Evolutionary conservation across 2,113 vertebrate species (phyloP).

Genomic region (Trematomus loennbergii): DNA sequence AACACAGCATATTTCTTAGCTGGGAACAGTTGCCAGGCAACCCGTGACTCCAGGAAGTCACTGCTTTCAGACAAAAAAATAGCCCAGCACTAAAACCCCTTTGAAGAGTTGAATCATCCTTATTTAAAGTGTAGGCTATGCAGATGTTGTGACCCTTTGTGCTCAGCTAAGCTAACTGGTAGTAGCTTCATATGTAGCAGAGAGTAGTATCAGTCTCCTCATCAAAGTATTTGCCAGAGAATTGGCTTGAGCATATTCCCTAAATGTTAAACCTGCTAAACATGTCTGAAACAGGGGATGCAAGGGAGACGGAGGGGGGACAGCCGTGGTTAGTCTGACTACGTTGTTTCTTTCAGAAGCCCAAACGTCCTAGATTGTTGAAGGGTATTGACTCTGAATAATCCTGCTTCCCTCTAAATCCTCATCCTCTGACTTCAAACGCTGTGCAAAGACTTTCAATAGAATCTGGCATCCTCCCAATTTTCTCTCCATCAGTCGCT

Average conservation of each 20-base stretch:
- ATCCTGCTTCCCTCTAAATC: conserved; percentile 79
- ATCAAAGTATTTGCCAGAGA: conserved; percentile 3
- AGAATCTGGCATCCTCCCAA: conserved; percentile 79
- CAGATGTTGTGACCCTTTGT: background rate
- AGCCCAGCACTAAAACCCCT: background rate
- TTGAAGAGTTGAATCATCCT: background rate
- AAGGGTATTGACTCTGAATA: conserved; percentile 79
- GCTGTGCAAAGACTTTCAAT: conserved; percentile 73
- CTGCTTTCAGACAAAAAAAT: background rate
- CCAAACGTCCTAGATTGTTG: conserved; percentile 68
- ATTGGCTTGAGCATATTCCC: background rate
- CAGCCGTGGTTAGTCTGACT: conserved; percentile 37
- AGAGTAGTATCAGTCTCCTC: conserved; percentile 8
- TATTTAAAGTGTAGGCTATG: background rate
- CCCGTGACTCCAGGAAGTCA: background rate
- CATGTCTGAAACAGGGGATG: conserved; percentile 39
- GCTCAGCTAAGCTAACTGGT: background rate
- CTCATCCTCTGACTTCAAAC: conserved; percentile 82
- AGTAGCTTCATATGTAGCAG: background rate
- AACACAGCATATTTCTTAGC: background rate
- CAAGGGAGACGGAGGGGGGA: conserved; percentile 29
- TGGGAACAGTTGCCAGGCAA: background rate
- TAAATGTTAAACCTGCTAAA: conserved; percentile 19
- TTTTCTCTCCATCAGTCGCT: conserved; percentile 73
- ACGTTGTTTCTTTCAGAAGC: conserved; percentile 54